A percentile compares a stretch with the other conserved stretches of the same genome.
phyloP scores from a whole-genome alignment of 1,140 invertebrate genomes.

The Drosophila arawakana region DNA sequence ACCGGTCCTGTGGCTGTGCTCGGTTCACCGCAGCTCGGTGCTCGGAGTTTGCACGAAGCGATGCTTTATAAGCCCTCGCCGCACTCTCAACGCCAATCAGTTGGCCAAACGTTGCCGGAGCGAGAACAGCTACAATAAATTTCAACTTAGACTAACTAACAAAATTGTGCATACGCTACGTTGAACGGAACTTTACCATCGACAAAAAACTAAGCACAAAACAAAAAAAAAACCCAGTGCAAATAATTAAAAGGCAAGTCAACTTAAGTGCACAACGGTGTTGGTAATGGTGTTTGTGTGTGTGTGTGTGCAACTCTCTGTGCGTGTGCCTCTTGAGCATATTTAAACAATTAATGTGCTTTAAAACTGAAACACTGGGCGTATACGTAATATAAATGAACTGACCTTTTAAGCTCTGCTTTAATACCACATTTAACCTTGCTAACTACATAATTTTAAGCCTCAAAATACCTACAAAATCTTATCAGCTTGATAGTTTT shows the following conservation, averaged over 20 bases:
- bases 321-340: constrained; percentile 46
- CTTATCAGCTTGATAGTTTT: constrained; percentile 24
- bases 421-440: constrained; percentile 24
- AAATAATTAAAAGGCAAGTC: constrained; percentile 75
- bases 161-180: constrained; percentile 18
- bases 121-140: constrained; percentile 43
- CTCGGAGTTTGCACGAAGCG: constrained; percentile 4
- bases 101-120: constrained; percentile 50
- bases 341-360: constrained; percentile 61
- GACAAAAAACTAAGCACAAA: constrained; percentile 39
- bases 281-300: constrained; percentile 35
- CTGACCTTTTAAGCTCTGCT: constrained; percentile 27
- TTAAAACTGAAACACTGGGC: constrained; percentile 24
- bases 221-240: constrained; percentile 51
- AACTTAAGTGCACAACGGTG: constrained; percentile 73
- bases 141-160: constrained; percentile 1
- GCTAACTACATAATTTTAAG: not conserved
- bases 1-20: constrained; percentile 66
- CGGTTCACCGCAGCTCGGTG: constrained; percentile 8
- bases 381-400: constrained; percentile 42
- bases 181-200: constrained; percentile 40
- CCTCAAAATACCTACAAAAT: not conserved
- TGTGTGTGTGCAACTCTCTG: constrained; percentile 16
- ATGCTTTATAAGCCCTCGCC: constrained; percentile 68
- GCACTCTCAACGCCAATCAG: constrained; percentile 64